Conservation (phyloP, 2,113 vertebrate species). For the Myodes glareolus region DNA sequence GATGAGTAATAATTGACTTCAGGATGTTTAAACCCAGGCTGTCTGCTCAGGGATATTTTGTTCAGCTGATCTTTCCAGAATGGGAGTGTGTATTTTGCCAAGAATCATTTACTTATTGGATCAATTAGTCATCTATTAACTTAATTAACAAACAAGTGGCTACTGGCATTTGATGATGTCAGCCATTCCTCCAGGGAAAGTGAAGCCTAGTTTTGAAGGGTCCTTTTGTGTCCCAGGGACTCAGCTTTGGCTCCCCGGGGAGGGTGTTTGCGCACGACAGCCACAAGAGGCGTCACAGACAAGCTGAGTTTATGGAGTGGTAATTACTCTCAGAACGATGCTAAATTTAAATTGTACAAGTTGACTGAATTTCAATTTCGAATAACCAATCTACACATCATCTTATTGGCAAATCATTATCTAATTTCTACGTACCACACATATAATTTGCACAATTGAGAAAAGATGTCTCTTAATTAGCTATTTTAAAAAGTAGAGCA, state of each 20-base stretch:
- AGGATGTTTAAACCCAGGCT: background rate
- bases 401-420: constrained; percentile 72
- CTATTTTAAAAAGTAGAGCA: constrained; percentile 50
- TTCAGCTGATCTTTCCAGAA: constrained; percentile 1
- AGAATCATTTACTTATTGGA: constrained; percentile 47
- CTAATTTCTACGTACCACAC: constrained; percentile 61
- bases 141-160: constrained; percentile 63
- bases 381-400: constrained; percentile 64
- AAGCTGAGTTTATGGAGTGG: constrained; percentile 16
- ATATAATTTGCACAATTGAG: constrained; percentile 61
- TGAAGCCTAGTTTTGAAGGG: background rate
- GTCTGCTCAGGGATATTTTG: background rate
- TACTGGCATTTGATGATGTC: constrained; percentile 30
- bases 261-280: background rate
- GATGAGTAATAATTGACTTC: too few relatives aligned
- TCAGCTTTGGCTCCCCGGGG: background rate
- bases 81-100: constrained; percentile 15
- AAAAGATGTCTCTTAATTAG: constrained; percentile 58
- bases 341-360: constrained; percentile 65
- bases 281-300: background rate
- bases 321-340: constrained; percentile 46
- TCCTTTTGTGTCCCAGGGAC: background rate
- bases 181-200: constrained; percentile 10
- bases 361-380: constrained; percentile 69
- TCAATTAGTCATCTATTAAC: constrained; percentile 63